Evolutionary conservation across 2,888 invertebrate genomes (phyloP), one percentile per base, ranked within the genome.

Genomic region (Ypsolopha scabrella): DNA sequence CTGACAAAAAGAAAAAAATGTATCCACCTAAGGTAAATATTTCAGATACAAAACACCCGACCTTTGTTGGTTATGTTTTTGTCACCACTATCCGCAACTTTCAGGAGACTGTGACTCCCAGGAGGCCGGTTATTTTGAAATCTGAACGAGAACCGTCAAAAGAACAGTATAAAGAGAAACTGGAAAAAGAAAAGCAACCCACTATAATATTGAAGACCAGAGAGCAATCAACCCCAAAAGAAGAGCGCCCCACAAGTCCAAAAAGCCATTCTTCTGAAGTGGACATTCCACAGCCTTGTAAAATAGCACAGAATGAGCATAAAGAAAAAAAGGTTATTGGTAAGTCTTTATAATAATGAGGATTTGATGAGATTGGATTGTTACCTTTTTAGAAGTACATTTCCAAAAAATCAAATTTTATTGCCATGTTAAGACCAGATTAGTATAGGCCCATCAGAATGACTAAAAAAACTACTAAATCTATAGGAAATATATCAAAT

Each of bases 181-280:
- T 57, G 41, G 81, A 81, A 49, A 87, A 82, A 60, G 87, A 87
- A 53, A 88, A 77, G 55, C 90, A 88, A 57, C 92, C 92, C 1
- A 92, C 92, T 11, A 91, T 93, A 60, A 88, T 93, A 60, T 72
- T 92, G 14, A 92, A 92, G 74, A 89, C 90, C 1, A 80, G 92
- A 55, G 92, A 92, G 70, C 86, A 85, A 50, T 87, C 83, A 53
- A 59, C 80, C 2, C 69, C 80, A 0, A 87, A 86, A 64, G 87
- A 88, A 41, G 90, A 90, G 55, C 75, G 90, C 47, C 87, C 90
- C 0, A 78, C 86, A 7, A 91, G 91, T 46, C 91, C 92, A 0
- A 91, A 89, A 70, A 75, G 86, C 46, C 74, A 82, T 46, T 60
- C 63, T 37, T 61, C 65, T 24, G 80, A 78, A 39, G 58, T 64